A percentile compares a stretch with the other conserved stretches of the same genome.
Evolutionary conservation across 2,888 invertebrate genomes (phyloP).

Genomic region (Sinopyrophorus schimmeli): DNA sequence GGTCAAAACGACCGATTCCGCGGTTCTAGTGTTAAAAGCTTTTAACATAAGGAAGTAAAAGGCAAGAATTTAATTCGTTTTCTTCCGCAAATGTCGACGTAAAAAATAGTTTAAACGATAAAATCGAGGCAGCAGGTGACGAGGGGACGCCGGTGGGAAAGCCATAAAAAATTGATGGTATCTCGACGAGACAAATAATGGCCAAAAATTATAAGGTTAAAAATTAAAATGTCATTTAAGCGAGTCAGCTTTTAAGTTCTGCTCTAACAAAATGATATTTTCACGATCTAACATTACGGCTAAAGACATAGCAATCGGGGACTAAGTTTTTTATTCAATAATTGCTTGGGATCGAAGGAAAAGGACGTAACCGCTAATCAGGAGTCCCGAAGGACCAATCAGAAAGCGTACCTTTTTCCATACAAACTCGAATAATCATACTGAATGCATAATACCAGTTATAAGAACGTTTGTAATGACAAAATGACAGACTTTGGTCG

Average conservation of each 20-base stretch:
- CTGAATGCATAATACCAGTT: slow-evolving; percentile 53
- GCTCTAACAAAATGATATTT: slow-evolving; percentile 50
- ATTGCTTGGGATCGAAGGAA: slow-evolving; percentile 47
- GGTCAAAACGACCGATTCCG: too few species aligned
- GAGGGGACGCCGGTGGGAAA: too few species aligned
- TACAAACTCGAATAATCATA: slow-evolving; percentile 41
- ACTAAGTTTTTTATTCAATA: slow-evolving; percentile 52
- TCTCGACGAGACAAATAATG: slow-evolving; percentile 36
- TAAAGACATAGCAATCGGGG: slow-evolving; percentile 46
- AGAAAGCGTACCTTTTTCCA: slow-evolving; percentile 34
- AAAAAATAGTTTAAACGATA: too few species aligned
- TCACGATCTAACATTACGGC: slow-evolving; percentile 51
- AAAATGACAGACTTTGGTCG: slow-evolving; percentile 54
- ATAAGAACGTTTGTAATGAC: slow-evolving; percentile 55
- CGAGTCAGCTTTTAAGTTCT: slow-evolving; percentile 41
- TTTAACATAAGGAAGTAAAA: too few species aligned
- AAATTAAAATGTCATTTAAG: slow-evolving; percentile 52
- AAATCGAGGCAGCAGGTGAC: slow-evolving; percentile 27
- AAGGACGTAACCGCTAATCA: slow-evolving; percentile 33
- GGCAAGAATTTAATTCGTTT: too few species aligned
- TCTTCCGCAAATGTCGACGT: too few species aligned
- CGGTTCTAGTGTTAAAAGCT: too few species aligned
- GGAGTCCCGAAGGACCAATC: slow-evolving; percentile 39
- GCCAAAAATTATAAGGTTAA: slow-evolving; percentile 43
- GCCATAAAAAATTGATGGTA: slow-evolving; percentile 20